These are phyloP conservation scores for Calameuta filiformis DNA, from an alignment of 2,888 invertebrate genomes.

Conservation along the genomic window DNA sequence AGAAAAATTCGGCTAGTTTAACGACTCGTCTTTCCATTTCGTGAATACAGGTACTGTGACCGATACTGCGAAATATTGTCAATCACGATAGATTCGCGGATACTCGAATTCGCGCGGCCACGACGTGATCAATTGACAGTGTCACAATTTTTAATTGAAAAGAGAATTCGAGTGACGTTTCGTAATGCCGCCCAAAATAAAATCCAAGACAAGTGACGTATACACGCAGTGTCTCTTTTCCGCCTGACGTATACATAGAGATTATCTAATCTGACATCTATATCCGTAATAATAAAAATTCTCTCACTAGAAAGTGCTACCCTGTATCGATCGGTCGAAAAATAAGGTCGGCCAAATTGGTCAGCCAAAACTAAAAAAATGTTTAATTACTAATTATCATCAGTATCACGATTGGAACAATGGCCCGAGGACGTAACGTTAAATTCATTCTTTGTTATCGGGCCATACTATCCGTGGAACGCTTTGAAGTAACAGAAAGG, in stretches of 20 bases:
- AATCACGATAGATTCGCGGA: not conserved
- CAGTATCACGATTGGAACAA: not conserved
- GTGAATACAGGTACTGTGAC: not conserved
- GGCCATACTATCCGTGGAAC: not conserved
- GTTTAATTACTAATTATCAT: not conserved
- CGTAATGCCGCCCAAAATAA: not conserved
- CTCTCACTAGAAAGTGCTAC: constrained; percentile 17
- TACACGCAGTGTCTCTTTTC: not conserved
- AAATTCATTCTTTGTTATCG: not conserved
- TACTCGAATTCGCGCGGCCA: not conserved
- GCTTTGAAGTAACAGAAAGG: not conserved
- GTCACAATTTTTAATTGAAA: not conserved
- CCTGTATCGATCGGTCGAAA: constrained; percentile 10
- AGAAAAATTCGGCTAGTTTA: not conserved
- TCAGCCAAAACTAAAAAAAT: not conserved
- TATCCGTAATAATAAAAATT: not conserved
- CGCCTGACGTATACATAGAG: not conserved
- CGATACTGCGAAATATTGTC: not conserved
- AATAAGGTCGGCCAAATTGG: not conserved
- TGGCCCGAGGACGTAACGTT: not conserved
- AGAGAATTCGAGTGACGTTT: not conserved
- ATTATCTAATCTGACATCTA: not conserved
- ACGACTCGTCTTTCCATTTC: not conserved
- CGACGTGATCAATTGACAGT: not conserved
- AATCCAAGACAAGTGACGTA: not conserved